Base-by-base conservation (phyloP, 2,888 invertebrate species). In the Lepidonotus clava region DNA sequence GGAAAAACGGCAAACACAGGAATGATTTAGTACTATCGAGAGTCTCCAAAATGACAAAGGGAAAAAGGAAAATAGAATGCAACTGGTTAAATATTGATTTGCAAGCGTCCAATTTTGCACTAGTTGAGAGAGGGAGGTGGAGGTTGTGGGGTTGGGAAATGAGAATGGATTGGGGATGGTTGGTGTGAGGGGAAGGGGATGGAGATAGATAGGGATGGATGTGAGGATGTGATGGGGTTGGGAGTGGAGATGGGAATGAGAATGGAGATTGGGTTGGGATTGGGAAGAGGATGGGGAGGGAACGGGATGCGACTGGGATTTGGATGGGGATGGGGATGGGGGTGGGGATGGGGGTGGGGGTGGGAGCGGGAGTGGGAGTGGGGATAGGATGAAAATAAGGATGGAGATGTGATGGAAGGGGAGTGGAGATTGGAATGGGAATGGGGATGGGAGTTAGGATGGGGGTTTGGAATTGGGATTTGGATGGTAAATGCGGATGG, bases 61-160 rank as follows among this genome's bases (percentile, higher is more conserved):
- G n/a, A n/a, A 71, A 71, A 34, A 71, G 34, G 71, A 34, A 21
- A 71, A 71, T 71, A 71, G 38, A 71, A 71, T 71, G 38, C 71
- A 71, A n/a, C 71, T 36, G 11, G 14, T 14, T 6, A 32, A 71
- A 71, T 71, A 71, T 71, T 71, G 71, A 71, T 71, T 38, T n/a
- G 5, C 8, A n/a, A n/a, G 38, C 5, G 56, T 56, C 56, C 11
- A n/a, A 8, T 56, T n/a, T n/a, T 24, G 14, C 56, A 11, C 14
- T 24, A 11, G 5, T 11, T 56, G 5, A 18, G 14, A 11, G 56
- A 5, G 56, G 5, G 56, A 24, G 11, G 14, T 11, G 56, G 56
- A 24, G 14, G 56, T 11, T 5, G 56, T 56, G 56, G n/a, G n/a
- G 8, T 56, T 56, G 56, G 11, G 56, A n/a, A n/a, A n/a, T n/a